Conservation (phyloP, 2,113 vertebrate species). For the Trematocara stigmaticum region DNA sequence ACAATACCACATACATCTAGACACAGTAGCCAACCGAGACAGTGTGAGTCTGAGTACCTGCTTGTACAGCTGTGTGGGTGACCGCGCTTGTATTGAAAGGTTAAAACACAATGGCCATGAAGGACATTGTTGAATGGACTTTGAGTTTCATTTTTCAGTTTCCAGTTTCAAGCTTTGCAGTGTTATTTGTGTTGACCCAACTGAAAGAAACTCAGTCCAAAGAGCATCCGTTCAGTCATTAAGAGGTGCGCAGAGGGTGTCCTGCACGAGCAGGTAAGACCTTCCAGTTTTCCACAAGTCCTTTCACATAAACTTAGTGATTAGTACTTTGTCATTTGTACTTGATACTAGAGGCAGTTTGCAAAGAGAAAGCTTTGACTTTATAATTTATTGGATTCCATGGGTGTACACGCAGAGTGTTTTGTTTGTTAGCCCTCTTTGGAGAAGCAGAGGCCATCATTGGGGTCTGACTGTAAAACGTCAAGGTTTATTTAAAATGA, state of each 20-base stretch:
- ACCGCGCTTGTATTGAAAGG: neutral
- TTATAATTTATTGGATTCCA: rapidly evolving
- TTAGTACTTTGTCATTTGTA: rapidly evolving
- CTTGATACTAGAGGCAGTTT: neutral
- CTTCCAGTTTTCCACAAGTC: neutral
- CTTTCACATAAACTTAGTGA: neutral
- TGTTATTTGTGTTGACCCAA: neutral
- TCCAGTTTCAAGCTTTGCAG: neutral
- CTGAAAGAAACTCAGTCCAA: neutral
- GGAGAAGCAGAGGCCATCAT: neutral
- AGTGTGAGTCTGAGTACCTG: neutral
- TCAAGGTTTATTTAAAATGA: too few species aligned
- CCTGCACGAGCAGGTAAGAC: neutral
- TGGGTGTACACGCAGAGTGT: rapidly evolving
- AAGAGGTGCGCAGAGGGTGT: neutral
- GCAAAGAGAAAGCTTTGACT: rapidly evolving
- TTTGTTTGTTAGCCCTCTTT: neutral
- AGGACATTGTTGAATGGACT: neutral
- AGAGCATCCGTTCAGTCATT: neutral
- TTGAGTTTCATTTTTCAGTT: neutral
- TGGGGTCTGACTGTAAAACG: too few species aligned
- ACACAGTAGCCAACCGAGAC: neutral
- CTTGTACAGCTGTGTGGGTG: neutral
- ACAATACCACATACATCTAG: rapidly evolving
- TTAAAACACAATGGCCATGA: neutral